phyloP scores from a whole-genome alignment of 1,140 invertebrate species.

The Hylaeus anthracinus region DNA sequence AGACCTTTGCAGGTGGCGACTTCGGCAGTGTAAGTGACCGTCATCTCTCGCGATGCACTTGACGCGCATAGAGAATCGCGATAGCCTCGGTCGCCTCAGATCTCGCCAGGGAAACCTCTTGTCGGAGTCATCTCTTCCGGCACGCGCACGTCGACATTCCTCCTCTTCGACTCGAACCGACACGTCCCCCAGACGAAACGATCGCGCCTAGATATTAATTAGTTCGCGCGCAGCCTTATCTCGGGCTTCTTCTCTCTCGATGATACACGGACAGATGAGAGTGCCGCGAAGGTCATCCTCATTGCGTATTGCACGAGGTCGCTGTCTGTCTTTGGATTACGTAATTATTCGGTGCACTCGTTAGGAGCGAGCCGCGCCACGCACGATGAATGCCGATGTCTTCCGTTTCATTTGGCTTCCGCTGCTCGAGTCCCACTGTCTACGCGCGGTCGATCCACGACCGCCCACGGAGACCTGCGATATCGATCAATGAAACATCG shows the following conservation, averaged over 20 bases:
- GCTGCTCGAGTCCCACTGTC: not conserved
- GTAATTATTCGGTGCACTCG: constrained; percentile 16
- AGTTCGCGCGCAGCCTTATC: constrained; percentile 32
- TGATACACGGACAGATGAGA: constrained; percentile 8
- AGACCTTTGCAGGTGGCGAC: constrained; percentile 93
- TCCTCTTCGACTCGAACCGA: not conserved
- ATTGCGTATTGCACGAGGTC: constrained; percentile 2
- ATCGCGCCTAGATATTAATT: constrained; percentile 14
- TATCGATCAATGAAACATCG: not conserved
- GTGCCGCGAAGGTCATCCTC: constrained; percentile 44
- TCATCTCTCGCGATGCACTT: constrained; percentile 83
- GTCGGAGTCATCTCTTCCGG: constrained; percentile 12
- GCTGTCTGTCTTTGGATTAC: constrained; percentile 24
- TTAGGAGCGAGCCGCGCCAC: not conserved
- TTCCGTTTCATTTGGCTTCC: not conserved
- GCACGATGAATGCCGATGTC: not conserved
- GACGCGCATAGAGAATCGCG: not conserved
- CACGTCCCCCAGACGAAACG: not conserved
- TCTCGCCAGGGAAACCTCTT: not conserved
- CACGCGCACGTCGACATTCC: not conserved
- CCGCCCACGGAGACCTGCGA: too few species aligned
- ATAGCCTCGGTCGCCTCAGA: constrained; percentile 4
- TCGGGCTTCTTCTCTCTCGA: constrained; percentile 15
- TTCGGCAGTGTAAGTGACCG: constrained; percentile 93
- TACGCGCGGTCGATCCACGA: not conserved